Evolutionary conservation across 2,113 vertebrate species (phyloP).

Genomic region (Stegastes partitus): DNA sequence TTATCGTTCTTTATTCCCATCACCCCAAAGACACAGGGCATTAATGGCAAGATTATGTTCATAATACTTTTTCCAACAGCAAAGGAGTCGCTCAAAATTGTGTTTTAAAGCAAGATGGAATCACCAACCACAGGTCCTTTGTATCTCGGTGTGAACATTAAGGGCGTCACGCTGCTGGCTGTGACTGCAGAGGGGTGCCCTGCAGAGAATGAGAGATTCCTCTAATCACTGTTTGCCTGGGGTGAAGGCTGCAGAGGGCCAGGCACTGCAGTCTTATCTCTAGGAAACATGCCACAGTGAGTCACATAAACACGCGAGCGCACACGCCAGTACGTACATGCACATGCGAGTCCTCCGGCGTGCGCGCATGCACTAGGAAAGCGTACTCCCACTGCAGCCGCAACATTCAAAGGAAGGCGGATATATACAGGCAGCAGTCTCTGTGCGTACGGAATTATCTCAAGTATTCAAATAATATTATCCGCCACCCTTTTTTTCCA

Average conservation of each 20-base stretch:
- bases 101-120: conserved; percentile 49
- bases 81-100: conserved; percentile 7
- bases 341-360: conserved; percentile 8
- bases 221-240: conserved; percentile 64
- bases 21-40: background rate
- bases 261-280: conserved; percentile 65
- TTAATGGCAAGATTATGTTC: conserved; percentile 11
- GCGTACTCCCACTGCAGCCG: conserved; percentile 25
- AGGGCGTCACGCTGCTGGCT: conserved; percentile 45
- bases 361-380: conserved; percentile 13
- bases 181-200: conserved; percentile 52
- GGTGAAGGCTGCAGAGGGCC: conserved; percentile 51
- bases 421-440: conserved; percentile 12
- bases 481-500: conserved; percentile 23
- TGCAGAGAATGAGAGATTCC: conserved; percentile 55
- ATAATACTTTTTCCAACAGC: conserved; percentile 9
- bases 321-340: background rate
- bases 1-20: background rate
- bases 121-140: conserved; percentile 36
- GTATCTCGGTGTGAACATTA: conserved; percentile 53
- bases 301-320: conserved; percentile 24
- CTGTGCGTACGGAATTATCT: conserved; percentile 43
- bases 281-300: conserved; percentile 51
- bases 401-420: conserved; percentile 48
- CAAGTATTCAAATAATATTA: conserved; percentile 58